Percentiles rank a stretch among this genome's conserved stretches.
These are phyloP conservation scores for Colistium nudipinnis DNA, from an alignment of 2,113 vertebrate species.

Conservation along the genomic window DNA sequence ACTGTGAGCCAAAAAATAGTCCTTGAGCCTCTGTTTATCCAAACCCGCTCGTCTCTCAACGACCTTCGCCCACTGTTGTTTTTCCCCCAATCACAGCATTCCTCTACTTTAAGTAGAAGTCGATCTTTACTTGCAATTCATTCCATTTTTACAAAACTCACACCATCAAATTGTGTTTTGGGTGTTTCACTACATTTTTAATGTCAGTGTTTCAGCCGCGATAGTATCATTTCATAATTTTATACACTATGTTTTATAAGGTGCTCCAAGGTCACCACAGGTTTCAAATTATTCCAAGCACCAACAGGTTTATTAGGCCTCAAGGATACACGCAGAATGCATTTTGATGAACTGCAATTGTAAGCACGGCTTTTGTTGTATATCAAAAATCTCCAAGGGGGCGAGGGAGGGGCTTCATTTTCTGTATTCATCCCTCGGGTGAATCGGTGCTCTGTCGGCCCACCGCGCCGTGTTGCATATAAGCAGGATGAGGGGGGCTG, in stretches of 20 bases:
- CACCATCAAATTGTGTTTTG: no score
- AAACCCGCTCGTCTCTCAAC: background rate
- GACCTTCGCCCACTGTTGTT: no score
- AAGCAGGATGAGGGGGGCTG: slow-evolving; percentile 33
- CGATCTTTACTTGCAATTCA: no score
- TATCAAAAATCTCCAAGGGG: slow-evolving; percentile 4
- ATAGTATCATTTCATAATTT: no score
- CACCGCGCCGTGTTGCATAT: slow-evolving; percentile 42
- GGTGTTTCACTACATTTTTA: no score
- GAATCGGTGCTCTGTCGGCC: slow-evolving; percentile 1
- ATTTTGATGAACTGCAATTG: background rate
- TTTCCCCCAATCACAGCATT: background rate
- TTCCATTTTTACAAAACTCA: no score
- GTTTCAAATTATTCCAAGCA: background rate
- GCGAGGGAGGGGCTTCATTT: slow-evolving; percentile 14
- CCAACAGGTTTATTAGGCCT: background rate
- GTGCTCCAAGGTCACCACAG: background rate
- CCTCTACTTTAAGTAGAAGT: background rate
- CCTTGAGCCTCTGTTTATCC: background rate
- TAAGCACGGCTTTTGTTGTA: slow-evolving; percentile 3
- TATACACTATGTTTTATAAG: background rate
- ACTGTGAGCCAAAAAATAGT: background rate
- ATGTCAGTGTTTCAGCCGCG: no score
- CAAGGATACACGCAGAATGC: background rate
- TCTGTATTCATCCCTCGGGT: slow-evolving; percentile 5